Base-by-base conservation (phyloP, 2,888 invertebrate genomes). In the Lycocerus yunnanus region DNA sequence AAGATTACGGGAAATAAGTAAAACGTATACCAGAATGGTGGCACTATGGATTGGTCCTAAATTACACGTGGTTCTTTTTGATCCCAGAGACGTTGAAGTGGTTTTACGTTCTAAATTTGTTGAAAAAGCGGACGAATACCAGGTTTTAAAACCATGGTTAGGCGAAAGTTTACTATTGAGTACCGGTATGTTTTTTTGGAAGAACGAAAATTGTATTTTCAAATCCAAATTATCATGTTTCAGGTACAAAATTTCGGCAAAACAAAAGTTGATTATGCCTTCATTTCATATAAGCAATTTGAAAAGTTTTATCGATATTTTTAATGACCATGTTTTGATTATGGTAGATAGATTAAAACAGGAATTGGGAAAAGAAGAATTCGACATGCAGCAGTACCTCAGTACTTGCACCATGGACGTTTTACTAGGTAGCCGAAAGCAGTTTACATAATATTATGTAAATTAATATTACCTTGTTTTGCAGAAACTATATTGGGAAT, bases 401-500 rank as follows among this genome's bases (percentile, higher is more conserved):
- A 79, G 74, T 65, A 70, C 68, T 2, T 78, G 77, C 21, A 80
- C 81, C 13, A 78, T 82, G 75, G 73, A 77, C 66, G 77, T 79
- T 61, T 77, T 81, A 69, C 71, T 82, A 73, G 82, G 82, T 81
- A 77, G 66, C 24, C 60, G n/a, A 13, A n/a, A 66, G 3, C n/a
- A 10, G 0, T 60, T 63, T n/a, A 20, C 5, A 13, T 3, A 24
- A 24, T n/a, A 63, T 15, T n/a, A 15, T 6, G 11, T 9, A 11
- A 15, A 15, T 15, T 58, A 14, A 58, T 24, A 24, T 21, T 68
- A 16, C n/a, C n/a, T 0, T 78, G 78, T 63, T 70, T 43, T 43
- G 2, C n/a, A 81, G 82, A 81, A 77, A 81, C 81, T 24, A 76
- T 78, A 2, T 67, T 82, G 67, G 82, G 81, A 15, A 76, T 83